These are phyloP conservation scores for Cryptus armator DNA, from an alignment of 2,888 invertebrate species.

Conservation along the genomic window DNA sequence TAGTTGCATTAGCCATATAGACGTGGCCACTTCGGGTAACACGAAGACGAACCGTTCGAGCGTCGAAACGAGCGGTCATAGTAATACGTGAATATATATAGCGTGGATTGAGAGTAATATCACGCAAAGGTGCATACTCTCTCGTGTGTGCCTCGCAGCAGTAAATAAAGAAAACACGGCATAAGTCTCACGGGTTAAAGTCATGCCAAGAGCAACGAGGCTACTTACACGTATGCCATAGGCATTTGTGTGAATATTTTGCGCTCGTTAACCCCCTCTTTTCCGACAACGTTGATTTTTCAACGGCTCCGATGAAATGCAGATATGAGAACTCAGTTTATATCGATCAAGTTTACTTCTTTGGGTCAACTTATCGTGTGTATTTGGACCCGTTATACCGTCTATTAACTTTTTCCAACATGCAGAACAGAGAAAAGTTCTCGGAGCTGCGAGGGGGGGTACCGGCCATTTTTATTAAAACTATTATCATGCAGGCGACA, in stretches of 20 bases:
- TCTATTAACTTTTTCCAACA: not conserved
- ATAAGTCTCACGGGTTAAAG: constrained; percentile 61
- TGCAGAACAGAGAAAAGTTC: not conserved
- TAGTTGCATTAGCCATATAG: constrained; percentile 68
- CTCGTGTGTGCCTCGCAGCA: constrained; percentile 5
- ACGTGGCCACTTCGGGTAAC: not conserved
- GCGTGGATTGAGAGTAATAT: constrained; percentile 23
- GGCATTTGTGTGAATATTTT: not conserved
- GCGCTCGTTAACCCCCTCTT: not conserved
- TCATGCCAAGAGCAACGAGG: constrained; percentile 24
- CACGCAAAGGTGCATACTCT: constrained; percentile 17
- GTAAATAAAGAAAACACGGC: constrained; percentile 46
- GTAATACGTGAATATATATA: constrained; percentile 5
- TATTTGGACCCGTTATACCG: not conserved
- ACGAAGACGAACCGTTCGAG: constrained; percentile 14
- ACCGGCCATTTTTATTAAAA: not conserved
- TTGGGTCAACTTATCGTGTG: constrained; percentile 8
- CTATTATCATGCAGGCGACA: too few species aligned
- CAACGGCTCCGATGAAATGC: not conserved
- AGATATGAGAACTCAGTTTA: not conserved
- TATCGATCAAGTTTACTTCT: not conserved
- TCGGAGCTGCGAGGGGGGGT: not conserved
- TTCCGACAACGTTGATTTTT: not conserved
- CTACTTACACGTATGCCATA: not conserved
- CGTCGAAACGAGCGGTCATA: constrained; percentile 2